Evolutionary conservation across 1,140 invertebrate genomes (phyloP).

Genomic region (Paraescarpia echinospica): DNA sequence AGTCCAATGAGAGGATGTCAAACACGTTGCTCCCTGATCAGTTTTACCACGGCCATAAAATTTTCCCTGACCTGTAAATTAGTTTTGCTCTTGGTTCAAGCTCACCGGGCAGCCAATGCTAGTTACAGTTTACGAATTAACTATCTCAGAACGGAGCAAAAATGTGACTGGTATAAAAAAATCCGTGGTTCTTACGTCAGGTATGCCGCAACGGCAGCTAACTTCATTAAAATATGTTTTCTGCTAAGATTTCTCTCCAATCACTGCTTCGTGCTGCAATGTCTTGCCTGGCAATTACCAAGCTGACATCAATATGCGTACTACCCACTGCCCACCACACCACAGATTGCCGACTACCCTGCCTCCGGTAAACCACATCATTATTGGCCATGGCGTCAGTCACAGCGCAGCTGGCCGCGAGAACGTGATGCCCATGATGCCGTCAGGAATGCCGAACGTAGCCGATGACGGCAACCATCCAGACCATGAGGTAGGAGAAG

Average conservation of each 20-base stretch:
- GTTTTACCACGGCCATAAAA: conserved; percentile 98
- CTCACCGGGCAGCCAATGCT: neutral
- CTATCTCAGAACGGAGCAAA: neutral
- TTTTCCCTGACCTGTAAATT: conserved; percentile 68
- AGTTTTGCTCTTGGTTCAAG: neutral
- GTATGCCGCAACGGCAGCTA: too few species aligned
- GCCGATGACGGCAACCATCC: conserved; percentile 73
- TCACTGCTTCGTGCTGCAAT: too few species aligned
- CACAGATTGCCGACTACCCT: conserved; percentile 66
- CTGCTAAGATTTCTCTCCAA: too few species aligned
- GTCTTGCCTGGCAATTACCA: too few species aligned
- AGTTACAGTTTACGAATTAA: neutral
- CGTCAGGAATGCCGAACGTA: conserved; percentile 61
- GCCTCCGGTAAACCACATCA: conserved; percentile 92
- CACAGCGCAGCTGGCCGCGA: conserved; percentile 92
- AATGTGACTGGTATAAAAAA: neutral
- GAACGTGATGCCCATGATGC: conserved; percentile 95
- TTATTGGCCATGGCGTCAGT: conserved; percentile 93
- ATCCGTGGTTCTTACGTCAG: too few species aligned
- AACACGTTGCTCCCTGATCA: conserved; percentile 98
- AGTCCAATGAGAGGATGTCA: conserved; percentile 94
- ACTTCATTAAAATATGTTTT: too few species aligned
- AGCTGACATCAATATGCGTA: conserved; percentile 37
- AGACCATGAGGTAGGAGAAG: conserved; percentile 84
- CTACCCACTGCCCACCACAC: conserved; percentile 62